These are phyloP conservation scores for Luperina testacea DNA, from an alignment of 2,888 invertebrate species.

Conservation along the genomic window DNA sequence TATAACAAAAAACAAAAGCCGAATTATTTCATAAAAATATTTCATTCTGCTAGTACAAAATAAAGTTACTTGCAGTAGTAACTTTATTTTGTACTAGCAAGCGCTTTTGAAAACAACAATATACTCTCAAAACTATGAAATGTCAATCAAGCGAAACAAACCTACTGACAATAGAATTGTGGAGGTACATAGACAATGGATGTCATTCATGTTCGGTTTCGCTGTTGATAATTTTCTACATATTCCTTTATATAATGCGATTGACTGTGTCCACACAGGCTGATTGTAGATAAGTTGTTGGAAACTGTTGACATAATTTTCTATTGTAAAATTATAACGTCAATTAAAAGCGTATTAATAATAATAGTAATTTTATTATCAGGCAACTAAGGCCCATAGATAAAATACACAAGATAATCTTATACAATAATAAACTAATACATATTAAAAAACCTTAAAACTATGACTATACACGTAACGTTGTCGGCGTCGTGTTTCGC, in stretches of 20 bases:
- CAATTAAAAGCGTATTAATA: neutral
- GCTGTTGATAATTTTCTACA: constrained; percentile 7
- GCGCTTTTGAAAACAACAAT: neutral
- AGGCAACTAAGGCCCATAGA: too few relatives aligned
- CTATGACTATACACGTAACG: too few relatives aligned
- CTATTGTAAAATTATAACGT: neutral
- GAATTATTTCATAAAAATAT: neutral
- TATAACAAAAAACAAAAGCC: neutral
- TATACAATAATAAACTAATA: too few relatives aligned
- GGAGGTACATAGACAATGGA: constrained; percentile 18
- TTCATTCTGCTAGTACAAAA: neutral
- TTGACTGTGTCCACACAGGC: neutral
- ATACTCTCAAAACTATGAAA: constrained; percentile 1
- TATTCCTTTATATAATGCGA: neutral
- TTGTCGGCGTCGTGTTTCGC: too few relatives aligned
- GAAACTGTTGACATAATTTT: neutral
- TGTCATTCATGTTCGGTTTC: constrained; percentile 13
- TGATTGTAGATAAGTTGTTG: neutral
- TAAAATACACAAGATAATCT: too few relatives aligned
- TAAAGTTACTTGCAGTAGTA: neutral
- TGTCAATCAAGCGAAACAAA: constrained; percentile 35
- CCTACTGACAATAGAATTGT: constrained; percentile 31
- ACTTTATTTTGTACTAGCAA: too few relatives aligned
- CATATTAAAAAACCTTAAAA: too few relatives aligned
- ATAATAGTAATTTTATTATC: too few relatives aligned